Evolutionary conservation across 2,797 vertebrate species (phyloP), one percentile per base, ranked within the genome.

Genomic region (Acipenser transmontanus): DNA sequence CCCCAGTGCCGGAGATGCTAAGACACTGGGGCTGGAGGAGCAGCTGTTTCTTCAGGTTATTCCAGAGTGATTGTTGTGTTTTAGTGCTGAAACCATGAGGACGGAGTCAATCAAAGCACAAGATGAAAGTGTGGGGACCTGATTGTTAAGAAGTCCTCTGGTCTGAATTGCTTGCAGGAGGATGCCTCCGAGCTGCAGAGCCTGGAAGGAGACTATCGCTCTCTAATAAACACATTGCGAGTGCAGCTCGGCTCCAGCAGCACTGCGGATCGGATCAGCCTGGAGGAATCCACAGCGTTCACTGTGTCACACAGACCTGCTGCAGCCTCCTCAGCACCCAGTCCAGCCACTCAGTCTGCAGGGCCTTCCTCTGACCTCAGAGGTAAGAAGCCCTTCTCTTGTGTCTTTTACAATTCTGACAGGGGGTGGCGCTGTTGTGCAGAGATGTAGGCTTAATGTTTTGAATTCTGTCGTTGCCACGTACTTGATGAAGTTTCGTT

Each of bases 11-110:
- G 50, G 62, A 67, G 20, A 10, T 6, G 47, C 56, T 11, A 67
- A 56, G 47, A 60, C 71, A 47, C 70, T 75, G 4, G 66, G 9
- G 0, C 47, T 75, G 52, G 89, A 93, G 73, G 77, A 66, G 0
- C 78, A 76, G 17, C 70, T 93, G 60, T 94, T 95, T 71, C 72
- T 79, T 57, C 88, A 93, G 91, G 94, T 94, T 86, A 20, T 0
- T 9, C 59, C 0, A 0, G 6, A 34, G 34, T 64, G 6, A 52
- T 6, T 57, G 51, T 9, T 63, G 6, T 1, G 62, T 20, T 7
- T 34, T 48, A 60, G 13, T 13, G 8, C 65, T 61, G 4, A 62
- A 47, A 20, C 47, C 34, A 59, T 60, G 1, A 14, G 54, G n/a
- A 50, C 12, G 56, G 34, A 57, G 13, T 7, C 17, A 20, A 47